Evolutionary conservation across 2,113 vertebrate genomes (phyloP).

Genomic region (Sphyrna mokarran): DNA sequence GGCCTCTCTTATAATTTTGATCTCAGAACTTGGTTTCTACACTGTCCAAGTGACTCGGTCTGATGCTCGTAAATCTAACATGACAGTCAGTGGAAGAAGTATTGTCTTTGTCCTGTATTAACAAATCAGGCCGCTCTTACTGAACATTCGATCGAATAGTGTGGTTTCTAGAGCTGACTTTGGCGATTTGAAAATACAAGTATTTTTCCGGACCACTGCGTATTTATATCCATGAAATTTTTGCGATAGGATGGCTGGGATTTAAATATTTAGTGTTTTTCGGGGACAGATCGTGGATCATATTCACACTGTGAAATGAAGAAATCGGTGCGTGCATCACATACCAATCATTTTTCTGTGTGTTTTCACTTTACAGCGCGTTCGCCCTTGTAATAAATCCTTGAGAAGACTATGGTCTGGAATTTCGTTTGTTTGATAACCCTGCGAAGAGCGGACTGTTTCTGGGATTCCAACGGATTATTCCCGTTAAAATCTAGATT

Average conservation of each 20-base stretch:
- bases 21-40: not conserved
- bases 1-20: not conserved
- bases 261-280: not conserved
- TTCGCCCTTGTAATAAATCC: not conserved
- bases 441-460: not conserved
- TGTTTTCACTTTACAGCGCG: not conserved
- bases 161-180: not conserved
- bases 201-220: not conserved
- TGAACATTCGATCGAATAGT: not conserved
- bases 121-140: slow-evolving; percentile 21
- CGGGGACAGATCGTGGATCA: too few relatives aligned
- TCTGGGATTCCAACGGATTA: not conserved
- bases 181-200: not conserved
- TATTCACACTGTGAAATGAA: not conserved
- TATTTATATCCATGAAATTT: not conserved
- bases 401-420: not conserved
- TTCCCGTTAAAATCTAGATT: not conserved
- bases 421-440: not conserved
- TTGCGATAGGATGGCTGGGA: not conserved
- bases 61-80: slow-evolving; percentile 47
- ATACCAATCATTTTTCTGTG: not conserved
- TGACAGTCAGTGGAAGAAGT: slow-evolving; percentile 91
- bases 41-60: slow-evolving; percentile 41
- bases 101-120: slow-evolving; percentile 88
- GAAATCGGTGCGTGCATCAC: not conserved